Evolutionary conservation across 2,888 invertebrate species (phyloP).

Genomic region (Cantharis rustica): DNA sequence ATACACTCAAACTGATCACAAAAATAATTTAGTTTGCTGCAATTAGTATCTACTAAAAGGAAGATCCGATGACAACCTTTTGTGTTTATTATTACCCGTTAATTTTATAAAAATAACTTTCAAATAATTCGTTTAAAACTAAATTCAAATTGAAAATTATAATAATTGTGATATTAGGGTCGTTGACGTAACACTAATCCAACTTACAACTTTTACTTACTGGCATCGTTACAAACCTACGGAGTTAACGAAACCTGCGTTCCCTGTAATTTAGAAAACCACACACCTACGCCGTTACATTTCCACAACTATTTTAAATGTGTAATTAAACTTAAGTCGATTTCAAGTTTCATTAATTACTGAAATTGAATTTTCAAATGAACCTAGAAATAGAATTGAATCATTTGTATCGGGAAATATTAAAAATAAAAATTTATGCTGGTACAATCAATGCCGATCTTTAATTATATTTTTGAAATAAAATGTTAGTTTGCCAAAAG

Average conservation of each 20-base stretch:
- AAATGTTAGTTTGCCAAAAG: no score
- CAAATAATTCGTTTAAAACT: neutral
- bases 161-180: neutral
- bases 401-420: neutral
- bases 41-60: neutral
- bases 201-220: neutral
- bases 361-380: neutral
- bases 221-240: neutral
- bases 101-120: neutral
- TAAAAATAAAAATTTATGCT: neutral
- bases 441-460: no score
- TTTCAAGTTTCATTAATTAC: neutral
- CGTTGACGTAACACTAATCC: neutral
- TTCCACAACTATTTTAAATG: conserved; percentile 3
- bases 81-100: neutral
- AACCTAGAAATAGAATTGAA: neutral
- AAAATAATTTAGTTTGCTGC: neutral
- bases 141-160: neutral
- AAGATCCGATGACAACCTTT: neutral
- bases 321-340: conserved; percentile 4
- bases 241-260: neutral
- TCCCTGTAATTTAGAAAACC: conserved; percentile 4
- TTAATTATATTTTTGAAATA: no score
- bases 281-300: neutral
- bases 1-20: neutral